Base-by-base conservation (phyloP, 2,797 vertebrate genomes). In the Labroides dimidiatus region DNA sequence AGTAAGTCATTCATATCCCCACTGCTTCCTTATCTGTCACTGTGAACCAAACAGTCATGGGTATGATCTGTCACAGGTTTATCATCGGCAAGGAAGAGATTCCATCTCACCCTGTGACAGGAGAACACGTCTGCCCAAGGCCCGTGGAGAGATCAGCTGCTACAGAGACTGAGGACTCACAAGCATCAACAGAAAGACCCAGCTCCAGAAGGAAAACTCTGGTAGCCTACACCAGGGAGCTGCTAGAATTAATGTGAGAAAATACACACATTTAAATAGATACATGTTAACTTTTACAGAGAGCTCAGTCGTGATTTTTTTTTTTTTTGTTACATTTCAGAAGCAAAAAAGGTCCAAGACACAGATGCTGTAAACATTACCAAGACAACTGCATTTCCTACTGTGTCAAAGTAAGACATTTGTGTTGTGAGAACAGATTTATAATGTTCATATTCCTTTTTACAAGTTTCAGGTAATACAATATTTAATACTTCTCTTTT, bases 321-420 rank as follows among this genome's bases (percentile, higher is more conserved):
- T 37, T 0, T 44, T 30, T 67, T 53, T 82, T 76, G 81, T 51
- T 8, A 45, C 43, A 81, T 87, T 93, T 82, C 91, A 99, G 98
- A 95, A 99, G 97, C 93, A 97, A 96, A 90, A 93, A 90, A 58
- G 98, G 98, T 82, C 98, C 98, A 74, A 96, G 97, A 75, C 98
- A 99, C 92, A 95, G 96, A 91, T 99, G 97, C 90, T 99, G 98
- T 90, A 99, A 96, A 90, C 98, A 99, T 92, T 95, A 97, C 74
- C 95, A 96, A 77, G 98, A 99, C 93, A 99, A 98, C 91, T 99
- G 98, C 92, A 95, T 99, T 81, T 96, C 96, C 52, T 99, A 99
- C 80, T 97, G 97, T 85, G 87, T 99, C 91, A 99, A 99, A 95
- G 98, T 99, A 93, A 96, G 95, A 51, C 6, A 12, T 2, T 7